These are phyloP conservation scores for Stigmatopora argus DNA, from an alignment of 2,113 vertebrate genomes.

Conservation along the genomic window DNA sequence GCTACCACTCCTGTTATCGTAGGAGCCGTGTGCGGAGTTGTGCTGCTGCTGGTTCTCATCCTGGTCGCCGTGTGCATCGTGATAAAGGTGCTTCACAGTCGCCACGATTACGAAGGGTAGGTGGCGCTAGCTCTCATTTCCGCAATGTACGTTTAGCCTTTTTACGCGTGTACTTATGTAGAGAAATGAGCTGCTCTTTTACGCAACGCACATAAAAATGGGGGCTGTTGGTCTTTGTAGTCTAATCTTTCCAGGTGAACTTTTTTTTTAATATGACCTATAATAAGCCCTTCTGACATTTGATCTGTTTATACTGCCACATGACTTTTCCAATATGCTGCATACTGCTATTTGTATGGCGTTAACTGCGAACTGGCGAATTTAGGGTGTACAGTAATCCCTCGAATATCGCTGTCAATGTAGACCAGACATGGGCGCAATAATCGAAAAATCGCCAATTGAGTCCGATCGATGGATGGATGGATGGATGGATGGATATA, in stretches of 20 bases:
- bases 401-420: too few species aligned
- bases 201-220: neutral
- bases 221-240: neutral
- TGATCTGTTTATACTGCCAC: too few species aligned
- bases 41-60: constrained; percentile 76
- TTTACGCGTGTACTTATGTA: neutral
- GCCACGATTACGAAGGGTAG: constrained; percentile 85
- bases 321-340: too few species aligned
- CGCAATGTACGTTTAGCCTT: neutral
- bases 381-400: too few species aligned
- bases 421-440: too few species aligned
- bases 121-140: constrained; percentile 25
- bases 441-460: too few species aligned
- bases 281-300: too few species aligned
- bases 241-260: neutral
- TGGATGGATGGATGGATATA: too few species aligned
- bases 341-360: too few species aligned
- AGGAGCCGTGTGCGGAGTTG: constrained; percentile 74
- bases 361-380: too few species aligned
- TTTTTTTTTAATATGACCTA: too few species aligned
- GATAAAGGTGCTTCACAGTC: constrained; percentile 76
- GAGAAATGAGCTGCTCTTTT: neutral
- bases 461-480: too few species aligned
- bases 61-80: constrained; percentile 73
- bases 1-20: constrained; percentile 69